These are phyloP conservation scores for Scelioninae gen. 1 DNA, from an alignment of 2,888 invertebrate species.

Conservation along the genomic window DNA sequence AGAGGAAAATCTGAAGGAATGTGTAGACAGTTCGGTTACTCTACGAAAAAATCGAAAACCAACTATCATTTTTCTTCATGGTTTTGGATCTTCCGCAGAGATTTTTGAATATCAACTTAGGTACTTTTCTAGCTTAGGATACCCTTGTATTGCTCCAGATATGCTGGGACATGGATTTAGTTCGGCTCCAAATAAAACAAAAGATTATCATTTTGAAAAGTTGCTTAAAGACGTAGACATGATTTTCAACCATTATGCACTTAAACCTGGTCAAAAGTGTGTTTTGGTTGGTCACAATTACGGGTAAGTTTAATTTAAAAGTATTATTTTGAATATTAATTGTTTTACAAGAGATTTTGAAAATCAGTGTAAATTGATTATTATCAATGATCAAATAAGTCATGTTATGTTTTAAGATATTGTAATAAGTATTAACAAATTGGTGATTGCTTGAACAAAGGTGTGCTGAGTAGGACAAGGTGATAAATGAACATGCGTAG, in stretches of 20 bases:
- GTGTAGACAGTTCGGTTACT: constrained; percentile 72
- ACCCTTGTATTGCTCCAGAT: constrained; percentile 88
- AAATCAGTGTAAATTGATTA: too few relatives aligned
- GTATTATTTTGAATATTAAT: too few relatives aligned
- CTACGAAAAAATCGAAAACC: constrained; percentile 84
- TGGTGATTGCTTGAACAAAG: constrained; percentile 30
- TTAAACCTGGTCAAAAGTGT: constrained; percentile 85
- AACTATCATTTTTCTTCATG: constrained; percentile 87
- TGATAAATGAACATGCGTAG: constrained; percentile 31
- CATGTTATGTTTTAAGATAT: constrained; percentile 7
- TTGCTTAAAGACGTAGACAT: constrained; percentile 86
- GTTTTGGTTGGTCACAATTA: constrained; percentile 89
- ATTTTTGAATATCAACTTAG: constrained; percentile 87
- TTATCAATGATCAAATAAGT: not conserved
- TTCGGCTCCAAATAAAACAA: constrained; percentile 86
- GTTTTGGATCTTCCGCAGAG: constrained; percentile 88
- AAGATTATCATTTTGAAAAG: constrained; percentile 87
- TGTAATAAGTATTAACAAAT: constrained; percentile 11
- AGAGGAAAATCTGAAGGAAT: constrained; percentile 42
- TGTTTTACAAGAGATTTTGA: too few relatives aligned
- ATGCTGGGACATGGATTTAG: constrained; percentile 89
- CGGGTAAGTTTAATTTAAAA: constrained; percentile 86
- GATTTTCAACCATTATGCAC: constrained; percentile 87
- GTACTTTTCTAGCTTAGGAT: constrained; percentile 86
- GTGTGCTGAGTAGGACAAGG: constrained; percentile 50